Evolutionary conservation across 2,888 invertebrate genomes (phyloP).

Genomic region (Macaria notata): DNA sequence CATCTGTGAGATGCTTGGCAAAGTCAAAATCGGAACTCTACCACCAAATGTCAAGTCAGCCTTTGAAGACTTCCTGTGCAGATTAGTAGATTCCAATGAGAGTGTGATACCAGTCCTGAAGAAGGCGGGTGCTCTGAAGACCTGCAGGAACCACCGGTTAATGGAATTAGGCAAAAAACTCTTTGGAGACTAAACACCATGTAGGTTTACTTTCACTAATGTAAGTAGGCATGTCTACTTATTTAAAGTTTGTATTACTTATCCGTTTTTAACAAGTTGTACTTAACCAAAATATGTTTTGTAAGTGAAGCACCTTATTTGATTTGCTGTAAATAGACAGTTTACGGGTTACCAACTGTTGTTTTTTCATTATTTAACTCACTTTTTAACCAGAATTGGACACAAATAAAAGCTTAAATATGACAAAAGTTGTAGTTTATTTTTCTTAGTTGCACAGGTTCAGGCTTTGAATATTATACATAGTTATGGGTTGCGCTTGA

Average conservation of each 20-base stretch:
- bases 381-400: constrained; percentile 32
- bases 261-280: constrained; percentile 40
- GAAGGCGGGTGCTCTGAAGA: constrained; percentile 90
- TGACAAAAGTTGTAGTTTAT: constrained; percentile 40
- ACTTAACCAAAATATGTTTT: constrained; percentile 32
- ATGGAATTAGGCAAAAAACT: constrained; percentile 95
- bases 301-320: constrained; percentile 13
- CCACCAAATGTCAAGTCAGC: constrained; percentile 93
- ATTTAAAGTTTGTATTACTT: constrained; percentile 36
- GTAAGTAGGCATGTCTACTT: constrained; percentile 45
- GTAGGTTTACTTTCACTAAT: constrained; percentile 26
- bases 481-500: constrained; percentile 15
- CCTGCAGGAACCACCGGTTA: constrained; percentile 92
- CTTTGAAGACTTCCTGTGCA: constrained; percentile 94
- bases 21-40: constrained; percentile 91
- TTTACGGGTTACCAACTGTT: constrained; percentile 35
- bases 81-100: constrained; percentile 90
- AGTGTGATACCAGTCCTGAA: constrained; percentile 89
- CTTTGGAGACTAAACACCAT: constrained; percentile 88
- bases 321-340: constrained; percentile 43
- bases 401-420: constrained; percentile 44
- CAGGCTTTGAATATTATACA: background rate
- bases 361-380: constrained; percentile 19
- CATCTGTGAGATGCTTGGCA: constrained; percentile 90
- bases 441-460: constrained; percentile 25